Base-by-base conservation (phyloP, 2,797 vertebrate genomes). In the Hypotaenidia philippensis region DNA sequence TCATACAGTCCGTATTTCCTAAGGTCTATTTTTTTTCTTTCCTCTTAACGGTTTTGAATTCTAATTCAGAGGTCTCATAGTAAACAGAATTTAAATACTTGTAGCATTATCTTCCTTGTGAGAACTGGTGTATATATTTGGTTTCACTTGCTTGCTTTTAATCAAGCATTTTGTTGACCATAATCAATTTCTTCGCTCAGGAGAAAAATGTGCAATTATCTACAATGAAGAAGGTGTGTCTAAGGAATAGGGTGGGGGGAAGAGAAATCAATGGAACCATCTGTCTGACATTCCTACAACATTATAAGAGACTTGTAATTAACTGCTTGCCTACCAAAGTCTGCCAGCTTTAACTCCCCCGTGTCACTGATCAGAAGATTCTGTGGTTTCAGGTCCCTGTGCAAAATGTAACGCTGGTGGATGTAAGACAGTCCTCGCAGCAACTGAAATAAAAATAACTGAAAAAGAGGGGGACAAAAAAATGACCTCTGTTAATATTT, bases 341-440 rank as follows among this genome's bases (percentile, higher is more conserved):
- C 99, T 89, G 99, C 99, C 72, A 99, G 99, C 98, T 99, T 99
- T 95, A 99, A 98, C 97, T 99, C 99, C 95, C 99, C 99, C 23
- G 98, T 99, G 98, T 99, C 99, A 87, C 99, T 98, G 98, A 99
- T 99, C 94, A 99, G 99, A 97, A 99, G 99, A 97, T 99, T 99
- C 97, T 99, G 99, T 82, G 99, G 99, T 97, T 99, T 99, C 97
- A 99, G 98, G 98, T 99, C 99, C 65, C 99, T 98, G 98, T 99
- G 99, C 96, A 99, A 98, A 98, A 99, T 99, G 97, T 99, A 99
- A 93, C 99, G 98, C 98, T 99, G 99, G 98, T 99, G 99, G 98
- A 99, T 99, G 97, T 99, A 99, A 95, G 99, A 99, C 97, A 99
- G 98, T 86, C 99, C 99, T 97, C 99, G 98, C 97, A 99, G 98